Conservation (phyloP, 2,797 vertebrate species). For the Lacerta bilineata region DNA sequence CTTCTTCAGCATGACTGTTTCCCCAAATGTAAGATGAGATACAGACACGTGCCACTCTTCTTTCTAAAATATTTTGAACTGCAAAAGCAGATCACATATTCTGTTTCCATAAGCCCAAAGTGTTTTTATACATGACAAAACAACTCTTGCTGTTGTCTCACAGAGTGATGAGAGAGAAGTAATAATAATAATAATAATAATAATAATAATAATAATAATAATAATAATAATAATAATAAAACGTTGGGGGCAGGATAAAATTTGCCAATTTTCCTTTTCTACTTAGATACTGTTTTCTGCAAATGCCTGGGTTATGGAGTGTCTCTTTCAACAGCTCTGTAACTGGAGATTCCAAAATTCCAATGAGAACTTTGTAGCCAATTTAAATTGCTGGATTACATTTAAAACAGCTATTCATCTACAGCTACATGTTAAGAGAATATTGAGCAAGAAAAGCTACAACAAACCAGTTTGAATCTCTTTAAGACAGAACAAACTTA, state of each 20-base stretch:
- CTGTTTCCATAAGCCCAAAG: neutral
- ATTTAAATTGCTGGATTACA: constrained; percentile 39
- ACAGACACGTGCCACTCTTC: neutral
- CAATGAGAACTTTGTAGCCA: constrained; percentile 42
- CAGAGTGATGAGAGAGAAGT: neutral
- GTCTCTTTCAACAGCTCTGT: constrained; percentile 16
- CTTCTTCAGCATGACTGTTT: neutral
- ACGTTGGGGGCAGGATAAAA: neutral
- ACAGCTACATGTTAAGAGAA: constrained; percentile 43
- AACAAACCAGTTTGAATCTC: neutral
- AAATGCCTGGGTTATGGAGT: constrained; percentile 1
- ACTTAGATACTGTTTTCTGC: neutral
- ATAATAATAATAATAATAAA: neutral
- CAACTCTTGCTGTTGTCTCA: constrained; percentile 4
- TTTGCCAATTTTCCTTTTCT: constrained; percentile 1
- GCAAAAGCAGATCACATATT: neutral
- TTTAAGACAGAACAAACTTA: neutral
- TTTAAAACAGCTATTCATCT: constrained; percentile 15
- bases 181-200: too few species aligned
- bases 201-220: too few species aligned
- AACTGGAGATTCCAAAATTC: neutral
- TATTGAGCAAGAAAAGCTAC: constrained; percentile 26
- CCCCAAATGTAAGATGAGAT: neutral
- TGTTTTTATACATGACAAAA: constrained; percentile 11
- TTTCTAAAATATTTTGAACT: neutral